Evolutionary conservation across 2,113 vertebrate species (phyloP).

Genomic region (Danionella cerebrum): DNA sequence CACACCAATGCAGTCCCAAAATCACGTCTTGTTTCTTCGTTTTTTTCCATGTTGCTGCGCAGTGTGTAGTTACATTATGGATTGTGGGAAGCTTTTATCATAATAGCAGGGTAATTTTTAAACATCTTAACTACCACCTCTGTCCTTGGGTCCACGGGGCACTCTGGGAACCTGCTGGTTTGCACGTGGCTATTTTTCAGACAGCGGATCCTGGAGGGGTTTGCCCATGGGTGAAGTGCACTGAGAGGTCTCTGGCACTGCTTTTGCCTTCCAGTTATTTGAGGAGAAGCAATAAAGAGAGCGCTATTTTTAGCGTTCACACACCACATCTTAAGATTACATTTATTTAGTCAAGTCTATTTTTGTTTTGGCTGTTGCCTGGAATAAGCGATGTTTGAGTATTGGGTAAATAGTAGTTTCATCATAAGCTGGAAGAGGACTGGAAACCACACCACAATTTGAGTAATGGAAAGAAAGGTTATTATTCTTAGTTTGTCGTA

Average conservation of each 20-base stretch:
- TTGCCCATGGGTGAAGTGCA: not conserved
- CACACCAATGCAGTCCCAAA: not conserved
- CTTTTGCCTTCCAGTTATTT: not conserved
- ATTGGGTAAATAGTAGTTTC: not conserved
- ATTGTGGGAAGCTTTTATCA: not conserved
- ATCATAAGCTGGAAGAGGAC: not conserved
- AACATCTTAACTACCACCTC: conserved; percentile 1
- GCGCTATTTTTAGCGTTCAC: not conserved
- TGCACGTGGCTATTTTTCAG: not conserved
- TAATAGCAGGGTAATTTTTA: conserved; percentile 13
- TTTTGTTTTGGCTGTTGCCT: not conserved
- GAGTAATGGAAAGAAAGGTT: not conserved
- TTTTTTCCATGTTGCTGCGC: not conserved
- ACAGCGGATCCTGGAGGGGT: not conserved
- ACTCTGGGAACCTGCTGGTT: not conserved
- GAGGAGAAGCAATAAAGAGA: not conserved
- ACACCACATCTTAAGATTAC: not conserved
- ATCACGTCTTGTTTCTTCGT: not conserved
- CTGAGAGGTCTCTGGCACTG: not conserved
- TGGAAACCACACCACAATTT: not conserved
- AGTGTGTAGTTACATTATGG: conserved; percentile 1
- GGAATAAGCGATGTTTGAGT: not conserved
- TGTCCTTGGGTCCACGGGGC: not conserved
- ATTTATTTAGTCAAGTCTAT: no score
- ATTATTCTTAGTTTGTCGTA: not conserved